Conservation (phyloP, 2,113 vertebrate genomes). For the Antennarius striatus region DNA sequence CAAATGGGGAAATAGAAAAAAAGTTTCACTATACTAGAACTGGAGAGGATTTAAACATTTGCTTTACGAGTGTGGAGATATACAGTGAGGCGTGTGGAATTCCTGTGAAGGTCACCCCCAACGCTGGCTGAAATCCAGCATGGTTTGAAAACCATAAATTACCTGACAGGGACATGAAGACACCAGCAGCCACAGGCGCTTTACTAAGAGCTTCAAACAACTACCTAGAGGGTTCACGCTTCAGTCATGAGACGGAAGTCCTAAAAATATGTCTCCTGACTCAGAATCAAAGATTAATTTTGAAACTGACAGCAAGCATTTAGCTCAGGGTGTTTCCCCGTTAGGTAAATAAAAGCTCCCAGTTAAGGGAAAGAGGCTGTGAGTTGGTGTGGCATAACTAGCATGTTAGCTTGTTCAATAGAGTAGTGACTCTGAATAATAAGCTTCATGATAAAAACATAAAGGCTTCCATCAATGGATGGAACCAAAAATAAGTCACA, state of each 20-base stretch:
- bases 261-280: too few relatives aligned
- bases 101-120: constrained; percentile 64
- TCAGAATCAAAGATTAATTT: too few relatives aligned
- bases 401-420: too few relatives aligned
- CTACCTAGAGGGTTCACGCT: constrained; percentile 26
- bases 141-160: constrained; percentile 51
- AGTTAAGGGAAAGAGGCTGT: too few relatives aligned
- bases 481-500: too few relatives aligned
- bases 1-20: constrained; percentile 28
- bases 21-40: not conserved
- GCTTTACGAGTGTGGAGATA: not conserved
- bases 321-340: too few relatives aligned
- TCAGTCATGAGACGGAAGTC: not conserved
- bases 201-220: constrained; percentile 18
- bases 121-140: constrained; percentile 23
- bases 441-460: too few relatives aligned
- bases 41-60: constrained; percentile 41
- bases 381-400: too few relatives aligned
- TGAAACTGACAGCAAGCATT: too few relatives aligned
- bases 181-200: constrained; percentile 24
- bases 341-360: too few relatives aligned
- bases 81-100: constrained; percentile 25
- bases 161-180: constrained; percentile 37
- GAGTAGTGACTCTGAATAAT: too few relatives aligned
- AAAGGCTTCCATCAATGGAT: too few relatives aligned